Percentiles rank a stretch among this genome's conserved stretches.
These are phyloP conservation scores for Patella vulgata DNA, from an alignment of 1,140 invertebrate genomes.

Conservation along the genomic window DNA sequence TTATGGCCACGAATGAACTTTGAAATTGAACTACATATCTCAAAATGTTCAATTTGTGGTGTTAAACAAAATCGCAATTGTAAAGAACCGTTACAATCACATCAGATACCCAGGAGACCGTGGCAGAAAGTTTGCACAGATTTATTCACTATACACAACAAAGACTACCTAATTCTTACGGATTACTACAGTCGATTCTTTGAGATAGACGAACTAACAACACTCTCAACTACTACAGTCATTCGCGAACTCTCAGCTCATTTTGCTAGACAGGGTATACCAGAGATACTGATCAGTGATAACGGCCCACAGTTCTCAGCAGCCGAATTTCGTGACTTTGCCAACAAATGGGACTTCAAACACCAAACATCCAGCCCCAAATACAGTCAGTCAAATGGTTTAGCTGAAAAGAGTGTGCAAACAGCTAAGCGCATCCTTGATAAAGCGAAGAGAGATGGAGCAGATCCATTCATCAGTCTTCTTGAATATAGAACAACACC, in stretches of 20 bases:
- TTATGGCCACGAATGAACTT: conserved; percentile 67
- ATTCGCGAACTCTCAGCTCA: conserved; percentile 15
- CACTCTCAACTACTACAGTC: neutral
- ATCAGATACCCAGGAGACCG: conserved; percentile 12
- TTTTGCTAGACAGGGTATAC: conserved; percentile 62
- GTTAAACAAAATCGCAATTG: conserved; percentile 19
- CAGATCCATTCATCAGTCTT: too few species aligned
- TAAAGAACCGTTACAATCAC: conserved; percentile 17
- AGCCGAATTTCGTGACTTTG: conserved; percentile 1
- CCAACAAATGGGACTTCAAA: neutral
- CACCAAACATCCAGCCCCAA: conserved; percentile 1
- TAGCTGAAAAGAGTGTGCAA: too few species aligned
- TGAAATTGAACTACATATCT: conserved; percentile 65
- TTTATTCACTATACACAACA: conserved; percentile 5
- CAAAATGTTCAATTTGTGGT: conserved; percentile 61
- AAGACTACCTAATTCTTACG: neutral
- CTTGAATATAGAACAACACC: neutral
- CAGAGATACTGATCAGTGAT: conserved; percentile 55
- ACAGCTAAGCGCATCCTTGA: too few species aligned
- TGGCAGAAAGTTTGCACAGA: too few species aligned
- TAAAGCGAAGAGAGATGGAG: too few species aligned
- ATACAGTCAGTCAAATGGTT: neutral
- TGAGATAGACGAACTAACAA: neutral
- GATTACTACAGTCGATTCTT: conserved; percentile 15
- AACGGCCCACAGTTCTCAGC: neutral